Base-by-base conservation (phyloP, 2,888 invertebrate genomes). In the Argyresthia albistria region DNA sequence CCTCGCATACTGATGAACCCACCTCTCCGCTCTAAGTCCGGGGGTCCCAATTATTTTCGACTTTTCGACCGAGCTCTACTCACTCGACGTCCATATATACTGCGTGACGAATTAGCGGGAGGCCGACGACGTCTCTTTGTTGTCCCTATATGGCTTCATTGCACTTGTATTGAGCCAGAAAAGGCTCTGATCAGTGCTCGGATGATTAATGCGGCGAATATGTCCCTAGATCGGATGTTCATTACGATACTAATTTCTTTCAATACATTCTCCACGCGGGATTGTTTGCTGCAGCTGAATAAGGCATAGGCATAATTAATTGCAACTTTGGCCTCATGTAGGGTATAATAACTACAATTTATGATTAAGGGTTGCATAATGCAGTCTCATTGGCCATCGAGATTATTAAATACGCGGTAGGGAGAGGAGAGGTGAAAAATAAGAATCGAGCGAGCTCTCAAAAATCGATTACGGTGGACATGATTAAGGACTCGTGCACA, bases 401-500 rank as follows among this genome's bases (percentile, higher is more conserved):
- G 63, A 72, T 75, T 76, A 77, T 78, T 76, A 76, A 77, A 77
- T 73, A 65, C 64, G 61, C 61, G 66, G 61, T 64, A 50, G 55
- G 53, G 67, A 52, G 47, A 71, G 53, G 67, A 52, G 47, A 71
- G 67, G 70, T 73, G 77, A 73, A 77, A 79, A 80, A 78, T 76
- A 77, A 76, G 69, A 69, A 67, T 60, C 63, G 66, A 64, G 65
- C 69, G 61, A 59, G 59, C 66, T 79, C 80, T 78, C 72, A 73
- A 76, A 83, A 80, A 80, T 81, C 81, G 80, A 82, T 82, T 81
- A 81, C 74, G 74, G 66, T 58, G 69, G 76, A 77, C 78, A 80
- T 81, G 80, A 82, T 81, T 78, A 76, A 82, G 73, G 70, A 69
- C 64, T 49, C 37, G 49, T 8, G 25, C 46, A 58, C 60, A 67